Conservation (phyloP, 37 sponge, comb jelly and placozoan species). For the Diacarnus erythraeanus region DNA sequence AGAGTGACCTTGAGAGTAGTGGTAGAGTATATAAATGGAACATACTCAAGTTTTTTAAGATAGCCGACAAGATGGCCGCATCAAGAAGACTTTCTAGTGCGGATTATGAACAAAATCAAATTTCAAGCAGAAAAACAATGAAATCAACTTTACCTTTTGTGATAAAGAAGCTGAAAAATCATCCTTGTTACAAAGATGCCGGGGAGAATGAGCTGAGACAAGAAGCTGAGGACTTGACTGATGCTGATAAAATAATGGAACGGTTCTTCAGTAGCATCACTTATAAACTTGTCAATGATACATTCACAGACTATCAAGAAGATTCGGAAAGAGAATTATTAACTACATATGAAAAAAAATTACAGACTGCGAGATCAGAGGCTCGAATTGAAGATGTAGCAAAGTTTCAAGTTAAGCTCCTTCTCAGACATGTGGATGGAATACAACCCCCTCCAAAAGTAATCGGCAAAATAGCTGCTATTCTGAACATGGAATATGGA, state of each 20-base stretch:
- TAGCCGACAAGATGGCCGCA: too few relatives aligned
- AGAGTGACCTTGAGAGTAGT: neutral
- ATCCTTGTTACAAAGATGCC: neutral
- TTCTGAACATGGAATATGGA: conserved; percentile 1
- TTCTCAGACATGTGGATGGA: neutral
- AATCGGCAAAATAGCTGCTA: neutral
- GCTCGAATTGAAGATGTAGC: neutral
- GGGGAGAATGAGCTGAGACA: neutral
- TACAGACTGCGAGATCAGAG: neutral
- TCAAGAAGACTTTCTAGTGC: too few relatives aligned
- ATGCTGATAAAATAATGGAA: neutral
- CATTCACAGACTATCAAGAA: neutral
- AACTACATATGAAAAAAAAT: neutral
- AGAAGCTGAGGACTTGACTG: neutral
- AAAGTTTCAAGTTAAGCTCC: neutral
- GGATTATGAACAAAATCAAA: too few relatives aligned
- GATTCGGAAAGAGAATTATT: neutral
- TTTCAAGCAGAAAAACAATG: too few relatives aligned
- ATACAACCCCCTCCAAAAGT: neutral
- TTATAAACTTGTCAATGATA: neutral
- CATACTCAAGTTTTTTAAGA: too few relatives aligned
- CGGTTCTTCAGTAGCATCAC: neutral
- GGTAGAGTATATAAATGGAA: too few relatives aligned
- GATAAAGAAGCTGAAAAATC: neutral
- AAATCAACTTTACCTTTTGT: neutral